Evolutionary conservation across 2,888 invertebrate species (phyloP).

Genomic region (Elysia crispata): DNA sequence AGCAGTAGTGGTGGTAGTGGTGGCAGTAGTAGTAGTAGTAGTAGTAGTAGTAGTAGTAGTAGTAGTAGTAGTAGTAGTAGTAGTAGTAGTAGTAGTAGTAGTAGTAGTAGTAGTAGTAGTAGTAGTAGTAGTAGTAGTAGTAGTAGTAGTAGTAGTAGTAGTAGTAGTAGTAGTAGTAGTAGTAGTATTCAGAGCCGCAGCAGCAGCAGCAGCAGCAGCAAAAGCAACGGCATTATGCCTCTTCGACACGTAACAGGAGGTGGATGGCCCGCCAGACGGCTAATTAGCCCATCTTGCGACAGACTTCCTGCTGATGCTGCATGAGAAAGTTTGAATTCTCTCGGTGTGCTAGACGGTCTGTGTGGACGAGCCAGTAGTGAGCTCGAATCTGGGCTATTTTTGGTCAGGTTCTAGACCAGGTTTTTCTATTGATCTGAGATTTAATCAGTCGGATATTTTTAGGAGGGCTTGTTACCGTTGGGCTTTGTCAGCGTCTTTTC

Average conservation of each 20-base stretch:
- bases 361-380: too few relatives aligned
- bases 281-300: too few relatives aligned
- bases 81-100: constrained; percentile 25
- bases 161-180: constrained; percentile 3
- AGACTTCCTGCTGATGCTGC: too few relatives aligned
- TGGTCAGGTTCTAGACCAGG: too few relatives aligned
- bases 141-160: constrained; percentile 25
- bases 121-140: constrained; percentile 9
- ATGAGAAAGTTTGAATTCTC: too few relatives aligned
- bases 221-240: constrained; percentile 25
- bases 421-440: too few relatives aligned
- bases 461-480: too few relatives aligned
- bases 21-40: neutral
- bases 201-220: constrained; percentile 23
- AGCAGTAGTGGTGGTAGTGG: neutral
- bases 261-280: neutral
- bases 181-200: too few relatives aligned
- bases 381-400: too few relatives aligned
- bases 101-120: constrained; percentile 3
- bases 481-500: too few relatives aligned
- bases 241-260: neutral
- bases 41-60: constrained; percentile 3
- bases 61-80: constrained; percentile 9
- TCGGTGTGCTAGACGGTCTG: too few relatives aligned
- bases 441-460: too few relatives aligned